A percentile compares a stretch with the other conserved stretches of the same genome.
Conservation (phyloP, 2,888 invertebrate species). For the Leucania comma region DNA sequence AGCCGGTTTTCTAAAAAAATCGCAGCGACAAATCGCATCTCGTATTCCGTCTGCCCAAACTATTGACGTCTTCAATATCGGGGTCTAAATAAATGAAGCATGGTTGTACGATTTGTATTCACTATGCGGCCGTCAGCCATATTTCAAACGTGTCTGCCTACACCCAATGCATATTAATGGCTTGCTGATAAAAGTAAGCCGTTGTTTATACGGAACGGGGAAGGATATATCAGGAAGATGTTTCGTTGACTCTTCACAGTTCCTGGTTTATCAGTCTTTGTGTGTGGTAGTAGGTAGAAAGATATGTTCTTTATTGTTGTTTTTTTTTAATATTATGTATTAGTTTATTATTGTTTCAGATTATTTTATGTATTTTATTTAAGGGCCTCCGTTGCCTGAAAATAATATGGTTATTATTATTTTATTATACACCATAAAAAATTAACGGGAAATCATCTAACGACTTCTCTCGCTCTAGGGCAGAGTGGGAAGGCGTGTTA, state of each 20-base stretch:
- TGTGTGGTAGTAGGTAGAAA: background rate
- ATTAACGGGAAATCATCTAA: too few species aligned
- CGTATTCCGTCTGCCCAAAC: conserved; percentile 62
- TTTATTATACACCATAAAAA: too few species aligned
- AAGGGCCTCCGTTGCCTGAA: too few species aligned
- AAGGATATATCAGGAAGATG: conserved; percentile 38
- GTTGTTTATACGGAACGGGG: conserved; percentile 51
- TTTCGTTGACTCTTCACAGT: conserved; percentile 6
- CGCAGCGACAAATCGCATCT: conserved; percentile 27
- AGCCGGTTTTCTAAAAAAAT: background rate
- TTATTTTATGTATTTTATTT: too few species aligned
- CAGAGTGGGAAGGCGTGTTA: too few species aligned
- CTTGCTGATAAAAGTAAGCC: conserved; percentile 50
- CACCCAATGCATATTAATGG: conserved; percentile 70
- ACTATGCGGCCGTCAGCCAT: conserved; percentile 67
- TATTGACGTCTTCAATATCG: conserved; percentile 64
- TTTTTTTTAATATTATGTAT: too few species aligned
- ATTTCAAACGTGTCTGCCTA: conserved; percentile 75
- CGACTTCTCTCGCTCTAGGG: too few species aligned
- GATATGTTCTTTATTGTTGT: too few species aligned
- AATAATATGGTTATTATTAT: too few species aligned
- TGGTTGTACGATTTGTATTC: conserved; percentile 77
- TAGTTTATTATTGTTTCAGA: too few species aligned
- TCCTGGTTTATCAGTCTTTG: conserved; percentile 24
- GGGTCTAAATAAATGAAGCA: conserved; percentile 70